Evolutionary conservation across 2,888 invertebrate species (phyloP), one percentile per base, ranked within the genome.

Genomic region (Oscheius sp.): DNA sequence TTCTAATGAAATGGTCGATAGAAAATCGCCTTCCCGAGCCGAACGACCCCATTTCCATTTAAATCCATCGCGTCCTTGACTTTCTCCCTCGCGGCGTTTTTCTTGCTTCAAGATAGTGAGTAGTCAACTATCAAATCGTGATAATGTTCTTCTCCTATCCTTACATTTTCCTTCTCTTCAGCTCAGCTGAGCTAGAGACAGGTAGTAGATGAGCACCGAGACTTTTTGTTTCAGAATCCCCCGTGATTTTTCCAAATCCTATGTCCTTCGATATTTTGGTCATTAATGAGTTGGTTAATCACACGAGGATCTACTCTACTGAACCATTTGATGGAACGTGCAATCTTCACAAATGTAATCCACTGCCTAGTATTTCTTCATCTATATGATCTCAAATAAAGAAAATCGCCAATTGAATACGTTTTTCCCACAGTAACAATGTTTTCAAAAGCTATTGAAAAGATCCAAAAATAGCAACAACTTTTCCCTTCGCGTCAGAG

Each of bases 121-220:
- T n/a, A n/a, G n/a, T n/a, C n/a, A n/a, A n/a, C n/a, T n/a, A n/a
- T n/a, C n/a, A n/a, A n/a, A n/a, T n/a, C n/a, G n/a, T n/a, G n/a
- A n/a, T n/a, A 17, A 54, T 54, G 54, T 54, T 54, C 54, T 54
- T 54, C 33, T 54, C 54, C 33, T 33, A 33, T 36, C 54, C 54
- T 5, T 17, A 33, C 20, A 47, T 47, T 24, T 47, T 20, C 5
- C 22, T 47, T 20, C 12, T 47, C 12, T 47, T 47, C 24, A 20
- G 22, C 5, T 12, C 12, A 6, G 47, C 22, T 22, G 47, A 47
- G 20, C 4, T 47, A 12, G 47, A 47, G 20, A 20, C 47, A 3
- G 47, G 47, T 47, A 47, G 8, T 9, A 22, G 24, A 47, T 22
- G 20, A 5, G 5, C 9, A 44, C 17, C 17, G 12, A 44, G 45